These are phyloP conservation scores for Polydrusus tereticollis DNA, from an alignment of 2,888 invertebrate genomes.

Conservation along the genomic window DNA sequence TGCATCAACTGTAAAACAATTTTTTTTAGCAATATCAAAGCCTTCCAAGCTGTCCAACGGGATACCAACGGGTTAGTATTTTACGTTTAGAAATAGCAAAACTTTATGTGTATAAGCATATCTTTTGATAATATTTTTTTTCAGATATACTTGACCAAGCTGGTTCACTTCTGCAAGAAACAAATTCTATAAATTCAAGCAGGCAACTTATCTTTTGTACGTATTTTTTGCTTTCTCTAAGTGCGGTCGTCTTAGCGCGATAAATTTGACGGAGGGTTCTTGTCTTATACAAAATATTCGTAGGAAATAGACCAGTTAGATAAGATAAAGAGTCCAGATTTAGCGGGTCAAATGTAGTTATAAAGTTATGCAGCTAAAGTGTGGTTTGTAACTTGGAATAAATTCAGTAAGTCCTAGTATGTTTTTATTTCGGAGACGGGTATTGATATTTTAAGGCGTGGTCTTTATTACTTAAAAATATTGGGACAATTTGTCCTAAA, in stretches of 20 bases:
- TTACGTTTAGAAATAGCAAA: background rate
- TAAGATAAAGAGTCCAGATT: background rate
- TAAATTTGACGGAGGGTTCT: conserved; percentile 25
- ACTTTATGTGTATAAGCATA: background rate
- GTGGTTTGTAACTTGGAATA: too few relatives aligned
- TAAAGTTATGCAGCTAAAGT: too few relatives aligned
- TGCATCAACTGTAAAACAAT: too few relatives aligned
- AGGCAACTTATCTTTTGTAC: conserved; percentile 15
- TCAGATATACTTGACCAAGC: conserved; percentile 42
- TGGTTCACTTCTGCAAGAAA: conserved; percentile 40
- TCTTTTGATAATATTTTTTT: background rate
- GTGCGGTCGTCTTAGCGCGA: conserved; percentile 26
- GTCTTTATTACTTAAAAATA: too few relatives aligned
- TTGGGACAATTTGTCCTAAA: too few relatives aligned
- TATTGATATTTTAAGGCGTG: too few relatives aligned
- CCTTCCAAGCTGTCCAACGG: conserved; percentile 65
- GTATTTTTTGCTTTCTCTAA: conserved; percentile 31
- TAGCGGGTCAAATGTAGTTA: too few relatives aligned
- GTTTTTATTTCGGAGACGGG: too few relatives aligned
- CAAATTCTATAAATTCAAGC: conserved; percentile 38
- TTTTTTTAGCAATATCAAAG: conserved; percentile 55
- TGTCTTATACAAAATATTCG: conserved; percentile 22
- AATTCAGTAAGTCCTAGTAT: too few relatives aligned
- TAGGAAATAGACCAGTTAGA: conserved; percentile 18
- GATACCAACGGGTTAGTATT: conserved; percentile 55